Base-by-base conservation (phyloP, 2,113 vertebrate species). In the Saccopteryx bilineata region DNA sequence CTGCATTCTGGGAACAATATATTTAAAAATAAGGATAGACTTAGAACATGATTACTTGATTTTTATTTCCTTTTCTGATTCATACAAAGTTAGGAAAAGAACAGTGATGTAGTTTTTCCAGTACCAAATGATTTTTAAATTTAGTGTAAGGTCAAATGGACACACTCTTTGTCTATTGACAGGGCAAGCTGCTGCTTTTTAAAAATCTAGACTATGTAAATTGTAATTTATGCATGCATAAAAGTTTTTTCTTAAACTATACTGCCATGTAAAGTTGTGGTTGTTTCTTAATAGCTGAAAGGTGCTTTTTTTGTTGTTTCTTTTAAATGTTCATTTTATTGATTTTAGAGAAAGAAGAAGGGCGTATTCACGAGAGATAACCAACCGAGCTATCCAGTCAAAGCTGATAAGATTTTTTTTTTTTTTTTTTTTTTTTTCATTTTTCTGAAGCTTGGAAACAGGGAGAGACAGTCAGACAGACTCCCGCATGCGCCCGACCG, bases 51-150 rank as follows among this genome's bases (percentile, higher is more conserved):
- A 54, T 39, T 80, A 58, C 28, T 90, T 93, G 76, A 50, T 88
- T 96, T 94, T 85, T 26, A 83, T 91, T 87, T 85, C 84, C n/a
- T 80, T 75, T 69, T 86, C 52, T 21, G 68, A 33, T 69, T 83
- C 52, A 15, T 83, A 31, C 52, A 65, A 26, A 63, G 18, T 76
- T 75, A 68, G 93, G 39, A 60, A 52, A 76, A 68, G 82, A 84
- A 84, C 18, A 69, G 46, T 18, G 31, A 90, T 60, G 52, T 31
- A 61, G 52, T 31, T 83, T 94, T 78, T 76, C 61, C 50, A 75
- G 26, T 71, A n/a, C 48, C 63, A 81, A 69, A 23, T 86, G 74
- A 60, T 81, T 76, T 89, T 76, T 21, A 58, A 69, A 61, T n/a
- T 56, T 91, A 60, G 68, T 50, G 33, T 84, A 66, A 76, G 72